Percentiles rank a stretch among this genome's conserved stretches.
phyloP scores from a whole-genome alignment of 2,888 invertebrate genomes.

The Chloroclystis v-ata region DNA sequence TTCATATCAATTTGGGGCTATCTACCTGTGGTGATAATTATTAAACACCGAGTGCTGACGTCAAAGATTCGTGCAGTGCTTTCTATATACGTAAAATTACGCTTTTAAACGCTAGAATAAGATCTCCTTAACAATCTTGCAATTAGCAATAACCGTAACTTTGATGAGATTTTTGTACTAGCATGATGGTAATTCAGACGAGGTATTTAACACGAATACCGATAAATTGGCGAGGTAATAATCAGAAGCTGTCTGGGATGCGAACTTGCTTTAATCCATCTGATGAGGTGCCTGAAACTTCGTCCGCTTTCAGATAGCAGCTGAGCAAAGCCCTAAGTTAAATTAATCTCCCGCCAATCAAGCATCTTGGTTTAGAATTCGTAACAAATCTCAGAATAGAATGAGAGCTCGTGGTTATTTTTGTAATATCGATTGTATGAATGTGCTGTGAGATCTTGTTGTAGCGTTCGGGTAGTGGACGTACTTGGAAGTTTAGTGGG shows the following conservation, averaged over 20 bases:
- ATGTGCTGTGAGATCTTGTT: conserved; percentile 55
- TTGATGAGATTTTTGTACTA: conserved; percentile 9
- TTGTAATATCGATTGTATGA: conserved; percentile 8
- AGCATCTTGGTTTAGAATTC: conserved; percentile 17
- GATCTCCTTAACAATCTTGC: conserved; percentile 43
- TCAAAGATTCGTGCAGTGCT: conserved; percentile 40
- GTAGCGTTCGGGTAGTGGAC: conserved; percentile 55
- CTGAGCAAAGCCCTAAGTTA: conserved; percentile 27
- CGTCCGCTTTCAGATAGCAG: conserved; percentile 28
- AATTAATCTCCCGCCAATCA: conserved; percentile 26
- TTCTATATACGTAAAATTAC: conserved; percentile 25
- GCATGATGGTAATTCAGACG: background rate
- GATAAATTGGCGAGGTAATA: background rate
- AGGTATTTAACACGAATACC: conserved; percentile 1
- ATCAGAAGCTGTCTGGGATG: conserved; percentile 14
- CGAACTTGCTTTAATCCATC: conserved; percentile 20
- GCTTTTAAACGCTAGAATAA: conserved; percentile 50
- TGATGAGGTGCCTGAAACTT: conserved; percentile 28
- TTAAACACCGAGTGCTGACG: conserved; percentile 17
- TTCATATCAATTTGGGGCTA: conserved; percentile 13
- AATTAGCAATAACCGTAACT: background rate
- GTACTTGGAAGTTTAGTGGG: conserved; percentile 81
- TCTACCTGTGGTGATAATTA: conserved; percentile 13
- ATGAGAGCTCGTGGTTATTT: conserved; percentile 22
- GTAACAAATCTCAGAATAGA: conserved; percentile 27